Percentiles rank a stretch among this genome's conserved stretches.
Conservation (phyloP, 2,113 vertebrate species). For the Zootoca vivipara region DNA sequence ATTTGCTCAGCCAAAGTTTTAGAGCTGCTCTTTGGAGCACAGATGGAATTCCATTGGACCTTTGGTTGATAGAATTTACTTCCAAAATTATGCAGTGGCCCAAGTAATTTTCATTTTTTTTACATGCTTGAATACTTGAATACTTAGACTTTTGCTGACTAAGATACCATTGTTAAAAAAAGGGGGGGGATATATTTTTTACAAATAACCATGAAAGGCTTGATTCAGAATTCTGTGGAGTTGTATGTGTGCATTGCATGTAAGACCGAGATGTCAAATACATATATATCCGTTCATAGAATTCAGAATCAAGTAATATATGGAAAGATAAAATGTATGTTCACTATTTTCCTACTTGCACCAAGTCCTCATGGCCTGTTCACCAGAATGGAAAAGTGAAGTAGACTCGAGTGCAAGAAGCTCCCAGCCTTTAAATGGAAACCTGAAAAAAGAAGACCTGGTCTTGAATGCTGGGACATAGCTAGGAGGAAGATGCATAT, state of each 20-base stretch:
- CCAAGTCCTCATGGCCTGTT: too few species aligned
- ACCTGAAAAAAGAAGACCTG: too few species aligned
- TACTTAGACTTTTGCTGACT: slow-evolving; percentile 31
- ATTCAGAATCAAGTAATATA: not conserved
- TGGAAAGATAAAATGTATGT: slow-evolving; percentile 10
- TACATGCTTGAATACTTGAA: slow-evolving; percentile 12
- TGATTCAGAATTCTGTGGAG: not conserved
- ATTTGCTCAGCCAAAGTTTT: slow-evolving; percentile 36
- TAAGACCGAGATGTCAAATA: not conserved
- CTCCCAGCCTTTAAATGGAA: too few species aligned
- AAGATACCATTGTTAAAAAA: not conserved
- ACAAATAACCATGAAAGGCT: not conserved
- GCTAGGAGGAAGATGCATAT: too few species aligned
- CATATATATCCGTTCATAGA: slow-evolving; percentile 7
- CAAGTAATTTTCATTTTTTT: slow-evolving; percentile 10
- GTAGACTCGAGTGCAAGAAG: too few species aligned
- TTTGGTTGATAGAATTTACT: not conserved
- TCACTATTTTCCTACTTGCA: too few species aligned
- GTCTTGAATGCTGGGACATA: too few species aligned
- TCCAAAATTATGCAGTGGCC: slow-evolving; percentile 4
- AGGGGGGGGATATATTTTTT: not conserved
- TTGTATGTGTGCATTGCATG: not conserved
- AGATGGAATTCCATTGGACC: not conserved
- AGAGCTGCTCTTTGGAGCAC: not conserved
- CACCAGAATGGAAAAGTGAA: too few species aligned